Evolutionary conservation across 2,888 invertebrate genomes (phyloP).

Genomic region (Lottia gigantea): DNA sequence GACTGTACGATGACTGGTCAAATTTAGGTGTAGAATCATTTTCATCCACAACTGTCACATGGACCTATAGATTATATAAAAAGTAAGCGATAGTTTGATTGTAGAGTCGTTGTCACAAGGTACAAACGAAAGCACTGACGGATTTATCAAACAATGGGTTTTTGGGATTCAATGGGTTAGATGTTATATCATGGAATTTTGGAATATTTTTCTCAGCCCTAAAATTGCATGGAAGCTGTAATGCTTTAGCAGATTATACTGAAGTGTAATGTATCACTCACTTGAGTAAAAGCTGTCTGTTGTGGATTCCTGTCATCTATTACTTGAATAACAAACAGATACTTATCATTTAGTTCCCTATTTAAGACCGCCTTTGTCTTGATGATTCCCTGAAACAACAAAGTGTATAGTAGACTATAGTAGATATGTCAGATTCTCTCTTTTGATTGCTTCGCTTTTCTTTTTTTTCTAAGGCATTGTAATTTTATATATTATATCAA

Average conservation of each 20-base stretch:
- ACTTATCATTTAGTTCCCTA: slow-evolving; percentile 41
- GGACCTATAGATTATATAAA: slow-evolving; percentile 24
- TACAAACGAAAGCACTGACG: not conserved
- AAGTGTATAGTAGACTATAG: no score
- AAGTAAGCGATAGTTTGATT: not conserved
- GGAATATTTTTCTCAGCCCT: no score
- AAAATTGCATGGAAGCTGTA: no score
- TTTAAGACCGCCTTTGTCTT: slow-evolving; percentile 51
- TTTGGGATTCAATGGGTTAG: no score
- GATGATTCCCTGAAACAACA: slow-evolving; percentile 56
- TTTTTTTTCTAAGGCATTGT: no score
- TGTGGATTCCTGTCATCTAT: slow-evolving; percentile 42
- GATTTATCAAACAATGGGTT: no score
- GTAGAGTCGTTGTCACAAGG: not conserved
- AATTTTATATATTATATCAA: no score
- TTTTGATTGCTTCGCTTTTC: no score
- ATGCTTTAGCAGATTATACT: not conserved
- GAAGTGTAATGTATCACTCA: no score
- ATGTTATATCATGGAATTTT: no score
- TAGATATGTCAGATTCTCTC: no score
- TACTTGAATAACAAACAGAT: slow-evolving; percentile 47
- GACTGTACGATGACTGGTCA: slow-evolving; percentile 34
- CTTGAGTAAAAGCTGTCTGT: slow-evolving; percentile 49
- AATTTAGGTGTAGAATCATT: slow-evolving; percentile 93
- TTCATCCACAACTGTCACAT: slow-evolving; percentile 75